A percentile compares a stretch with the other conserved stretches of the same genome.
Evolutionary conservation across 2,888 invertebrate genomes (phyloP).

Genomic region (Lasioglossum lativentre): DNA sequence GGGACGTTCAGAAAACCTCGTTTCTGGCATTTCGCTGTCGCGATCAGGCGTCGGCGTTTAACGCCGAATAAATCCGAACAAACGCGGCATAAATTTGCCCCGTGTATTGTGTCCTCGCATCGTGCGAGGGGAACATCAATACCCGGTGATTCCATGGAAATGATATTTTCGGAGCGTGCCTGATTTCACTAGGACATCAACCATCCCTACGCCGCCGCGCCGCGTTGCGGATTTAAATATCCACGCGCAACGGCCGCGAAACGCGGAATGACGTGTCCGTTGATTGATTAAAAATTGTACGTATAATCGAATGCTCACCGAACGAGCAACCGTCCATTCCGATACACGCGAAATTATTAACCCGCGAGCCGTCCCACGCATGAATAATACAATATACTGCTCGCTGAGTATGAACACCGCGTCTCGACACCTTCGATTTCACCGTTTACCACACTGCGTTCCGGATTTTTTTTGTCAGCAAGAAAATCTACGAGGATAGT

Average conservation of each 20-base stretch:
- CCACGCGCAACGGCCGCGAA: background rate
- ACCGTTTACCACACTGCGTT: no score
- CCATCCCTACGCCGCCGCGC: no score
- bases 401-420: no score
- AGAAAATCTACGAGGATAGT: background rate
- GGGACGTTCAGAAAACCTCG: background rate
- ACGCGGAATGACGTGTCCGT: background rate
- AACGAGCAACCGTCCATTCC: background rate
- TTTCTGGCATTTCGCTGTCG: background rate
- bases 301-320: background rate
- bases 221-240: background rate
- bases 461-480: no score
- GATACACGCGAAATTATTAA: background rate
- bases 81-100: slow-evolving; percentile 31
- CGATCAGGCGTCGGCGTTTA: slow-evolving; percentile 36
- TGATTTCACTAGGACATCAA: slow-evolving; percentile 25
- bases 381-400: background rate
- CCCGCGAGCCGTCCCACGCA: background rate
- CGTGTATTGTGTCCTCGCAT: background rate
- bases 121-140: slow-evolving; percentile 1
- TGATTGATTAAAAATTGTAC: slow-evolving; percentile 9
- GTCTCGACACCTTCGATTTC: background rate
- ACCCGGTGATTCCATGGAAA: slow-evolving; percentile 6
- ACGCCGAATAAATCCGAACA: slow-evolving; percentile 46
- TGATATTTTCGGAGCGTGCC: slow-evolving; percentile 21